phyloP scores from a whole-genome alignment of 2,888 invertebrate species.

The Miltochrista miniata region DNA sequence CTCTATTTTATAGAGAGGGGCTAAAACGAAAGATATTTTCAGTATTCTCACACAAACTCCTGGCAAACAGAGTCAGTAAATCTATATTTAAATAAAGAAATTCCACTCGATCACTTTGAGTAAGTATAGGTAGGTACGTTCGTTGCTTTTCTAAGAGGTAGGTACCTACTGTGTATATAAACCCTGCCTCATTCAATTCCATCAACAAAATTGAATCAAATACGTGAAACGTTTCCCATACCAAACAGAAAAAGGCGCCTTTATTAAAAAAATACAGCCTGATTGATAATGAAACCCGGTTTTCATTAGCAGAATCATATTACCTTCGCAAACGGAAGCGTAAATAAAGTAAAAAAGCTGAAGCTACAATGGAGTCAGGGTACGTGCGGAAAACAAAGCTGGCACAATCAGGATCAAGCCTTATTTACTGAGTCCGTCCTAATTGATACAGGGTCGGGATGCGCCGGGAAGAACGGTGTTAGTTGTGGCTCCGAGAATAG shows the following conservation, averaged over 20 bases:
- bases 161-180: not conserved
- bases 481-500: constrained; percentile 36
- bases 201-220: constrained; percentile 14
- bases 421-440: constrained; percentile 69
- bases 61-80: not conserved
- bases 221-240: constrained; percentile 14
- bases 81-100: not conserved
- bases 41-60: not conserved
- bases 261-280: constrained; percentile 25
- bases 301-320: constrained; percentile 46
- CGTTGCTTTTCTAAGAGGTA: not conserved
- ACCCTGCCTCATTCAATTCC: not conserved
- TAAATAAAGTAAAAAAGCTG: constrained; percentile 32
- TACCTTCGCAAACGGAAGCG: constrained; percentile 32
- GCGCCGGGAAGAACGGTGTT: constrained; percentile 39
- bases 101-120: not conserved
- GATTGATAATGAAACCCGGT: constrained; percentile 35
- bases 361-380: constrained; percentile 45
- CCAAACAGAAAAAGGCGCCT: constrained; percentile 16
- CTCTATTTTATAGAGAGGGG: too few species aligned
- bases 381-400: constrained; percentile 56
- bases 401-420: constrained; percentile 62
- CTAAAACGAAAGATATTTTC: not conserved
- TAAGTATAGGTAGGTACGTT: too few species aligned
- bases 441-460: constrained; percentile 70